Evolutionary conservation across 2,113 vertebrate genomes (phyloP), one percentile per base, ranked within the genome.

Genomic region (Ochotona curzoniae): DNA sequence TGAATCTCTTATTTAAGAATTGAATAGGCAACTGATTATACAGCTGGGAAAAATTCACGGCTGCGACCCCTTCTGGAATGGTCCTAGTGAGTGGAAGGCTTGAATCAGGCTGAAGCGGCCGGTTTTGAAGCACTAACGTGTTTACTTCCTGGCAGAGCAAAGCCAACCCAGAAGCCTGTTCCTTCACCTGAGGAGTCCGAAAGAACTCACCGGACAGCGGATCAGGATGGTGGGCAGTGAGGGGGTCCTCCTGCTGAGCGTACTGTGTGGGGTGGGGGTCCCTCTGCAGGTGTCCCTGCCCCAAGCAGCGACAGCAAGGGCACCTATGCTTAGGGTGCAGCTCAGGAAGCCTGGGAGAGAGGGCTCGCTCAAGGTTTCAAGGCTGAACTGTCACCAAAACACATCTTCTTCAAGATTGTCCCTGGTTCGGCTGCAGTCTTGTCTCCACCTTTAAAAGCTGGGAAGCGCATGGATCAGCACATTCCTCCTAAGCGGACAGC

Each of bases 361-460:
- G 25, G 44, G 32, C 73, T 90, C 66, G 54, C 28, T 81, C 70
- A n/a, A 60, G 30, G 44, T 75, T 80, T 93, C 87, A 35, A 49
- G 75, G 83, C 23, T 89, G 44, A 69, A 15, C 61, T n/a, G 1
- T 5, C 23, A 4, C n/a, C 61, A 3, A 54, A 85, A 71, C 7
- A 18, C 17, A 18, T 57, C 21, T 83, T 57, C 14, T 57, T 18
- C 7, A 57, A 2, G 21, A 2, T 91, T 64, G 84, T 95, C 91
- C 87, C 84, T 28, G 87, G 91, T 93, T 96, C 95, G 96, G 92
- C 92, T 87, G 67, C 94, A 93, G 96, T 95, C 96, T 97, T 93
- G 94, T 96, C 94, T 96, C 92, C 91, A 97, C 96, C 96, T 96
- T 95, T 96, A 97, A 97, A 96, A 96, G 96, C 51, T 97, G 96